Evolutionary conservation across 2,888 invertebrate species (phyloP).

Genomic region (Brachynemurus nebulosus): DNA sequence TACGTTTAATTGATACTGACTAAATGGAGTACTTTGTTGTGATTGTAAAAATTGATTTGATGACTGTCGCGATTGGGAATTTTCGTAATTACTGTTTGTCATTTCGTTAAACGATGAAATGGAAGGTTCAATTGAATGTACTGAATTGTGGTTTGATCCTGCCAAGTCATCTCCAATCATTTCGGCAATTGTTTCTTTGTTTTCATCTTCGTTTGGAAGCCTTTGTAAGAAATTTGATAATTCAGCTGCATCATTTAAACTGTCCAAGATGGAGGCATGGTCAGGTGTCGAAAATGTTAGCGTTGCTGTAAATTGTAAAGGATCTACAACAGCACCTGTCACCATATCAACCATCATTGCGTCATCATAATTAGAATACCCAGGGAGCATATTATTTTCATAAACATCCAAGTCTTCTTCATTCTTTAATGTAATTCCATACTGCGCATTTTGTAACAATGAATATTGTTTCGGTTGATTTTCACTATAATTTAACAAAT

Average conservation of each 20-base stretch:
- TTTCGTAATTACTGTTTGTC: conserved; percentile 4
- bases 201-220: conserved; percentile 44
- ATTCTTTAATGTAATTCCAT: conserved; percentile 65
- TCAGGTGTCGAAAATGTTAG: conserved; percentile 65
- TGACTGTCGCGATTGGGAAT: background rate
- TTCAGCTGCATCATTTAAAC: conserved; percentile 66
- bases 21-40: conserved; percentile 5
- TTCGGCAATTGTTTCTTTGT: conserved; percentile 38
- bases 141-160: conserved; percentile 47
- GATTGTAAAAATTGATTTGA: background rate
- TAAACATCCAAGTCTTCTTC: conserved; percentile 61
- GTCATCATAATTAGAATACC: conserved; percentile 53
- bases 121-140: conserved; percentile 39
- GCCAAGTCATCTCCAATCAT: conserved; percentile 55
- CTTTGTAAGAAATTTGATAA: conserved; percentile 61
- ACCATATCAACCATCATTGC: conserved; percentile 77
- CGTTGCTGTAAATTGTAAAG: conserved; percentile 68
- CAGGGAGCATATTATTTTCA: conserved; percentile 45
- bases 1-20: conserved; percentile 7
- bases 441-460: conserved; percentile 66
- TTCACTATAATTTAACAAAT: conserved; percentile 34
- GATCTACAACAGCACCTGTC: conserved; percentile 61
- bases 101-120: conserved; percentile 61
- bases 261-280: conserved; percentile 62
- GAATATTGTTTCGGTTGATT: conserved; percentile 55